Percentiles rank a stretch among this genome's conserved stretches.
phyloP scores from a whole-genome alignment of 2,888 invertebrate genomes.

The Laothoe populi region DNA sequence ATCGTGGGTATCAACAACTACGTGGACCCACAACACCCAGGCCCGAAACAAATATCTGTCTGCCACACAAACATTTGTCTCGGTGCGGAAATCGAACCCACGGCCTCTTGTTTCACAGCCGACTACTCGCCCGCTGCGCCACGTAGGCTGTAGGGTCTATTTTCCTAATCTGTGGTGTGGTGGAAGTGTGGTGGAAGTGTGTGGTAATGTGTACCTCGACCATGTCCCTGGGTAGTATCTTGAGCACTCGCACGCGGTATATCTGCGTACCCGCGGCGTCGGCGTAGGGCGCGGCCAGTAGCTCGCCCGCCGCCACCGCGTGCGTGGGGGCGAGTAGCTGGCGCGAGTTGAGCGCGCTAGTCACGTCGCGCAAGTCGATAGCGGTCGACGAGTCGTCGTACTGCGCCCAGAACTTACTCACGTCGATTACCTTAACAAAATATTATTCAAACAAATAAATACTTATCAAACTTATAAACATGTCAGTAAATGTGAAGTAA shows the following conservation, averaged over 20 bases:
- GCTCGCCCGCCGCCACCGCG: slow-evolving; percentile 65
- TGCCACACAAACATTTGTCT: too few species aligned
- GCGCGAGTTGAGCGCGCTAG: slow-evolving; percentile 47
- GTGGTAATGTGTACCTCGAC: slow-evolving; percentile 52
- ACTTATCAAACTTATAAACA: too few species aligned
- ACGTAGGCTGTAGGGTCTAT: too few species aligned
- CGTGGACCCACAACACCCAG: too few species aligned
- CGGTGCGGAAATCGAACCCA: too few species aligned
- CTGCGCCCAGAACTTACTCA: slow-evolving; percentile 89
- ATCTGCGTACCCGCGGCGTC: slow-evolving; percentile 52
- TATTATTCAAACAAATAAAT: too few species aligned
- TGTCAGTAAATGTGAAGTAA: background rate
- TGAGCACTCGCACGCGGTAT: slow-evolving; percentile 84
- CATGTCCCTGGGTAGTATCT: slow-evolving; percentile 61
- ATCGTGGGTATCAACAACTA: too few species aligned
- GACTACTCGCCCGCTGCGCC: too few species aligned
- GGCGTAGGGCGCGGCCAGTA: slow-evolving; percentile 85
- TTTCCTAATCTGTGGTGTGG: too few species aligned
- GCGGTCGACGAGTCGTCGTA: slow-evolving; percentile 76
- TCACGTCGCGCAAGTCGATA: slow-evolving; percentile 49
- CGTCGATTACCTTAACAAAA: slow-evolving; percentile 79
- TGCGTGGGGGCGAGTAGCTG: slow-evolving; percentile 50
- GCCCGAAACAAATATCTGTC: too few species aligned
- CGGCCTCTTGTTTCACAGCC: too few species aligned
- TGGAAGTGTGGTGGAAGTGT: too few species aligned